A percentile compares a stretch with the other conserved stretches of the same genome.
Evolutionary conservation across 1,140 invertebrate species (phyloP).

Genomic region (Lepidotrigona ventralis): DNA sequence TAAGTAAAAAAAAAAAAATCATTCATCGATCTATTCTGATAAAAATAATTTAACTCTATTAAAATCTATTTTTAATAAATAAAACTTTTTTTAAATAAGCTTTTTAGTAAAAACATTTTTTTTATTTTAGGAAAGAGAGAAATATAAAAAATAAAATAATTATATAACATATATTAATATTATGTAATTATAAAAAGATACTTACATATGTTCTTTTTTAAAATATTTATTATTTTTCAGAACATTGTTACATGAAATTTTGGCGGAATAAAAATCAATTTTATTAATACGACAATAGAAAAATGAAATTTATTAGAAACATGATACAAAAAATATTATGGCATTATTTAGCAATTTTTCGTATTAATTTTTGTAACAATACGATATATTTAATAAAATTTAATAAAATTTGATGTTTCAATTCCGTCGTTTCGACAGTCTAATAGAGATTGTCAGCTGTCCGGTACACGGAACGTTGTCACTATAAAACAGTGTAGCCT

Average conservation of each 20-base stretch:
- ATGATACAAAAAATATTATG: background rate
- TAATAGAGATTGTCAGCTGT: constrained; percentile 68
- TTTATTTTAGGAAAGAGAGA: too few species aligned
- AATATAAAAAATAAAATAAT: too few species aligned
- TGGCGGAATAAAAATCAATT: background rate
- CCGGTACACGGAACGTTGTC: constrained; percentile 69
- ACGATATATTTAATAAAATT: constrained; percentile 36
- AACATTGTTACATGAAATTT: too few species aligned
- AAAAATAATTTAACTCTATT: too few species aligned
- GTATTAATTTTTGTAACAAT: constrained; percentile 52
- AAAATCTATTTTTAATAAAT: too few species aligned
- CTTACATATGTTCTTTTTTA: background rate
- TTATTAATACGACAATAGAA: background rate
- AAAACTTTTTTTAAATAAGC: too few species aligned
- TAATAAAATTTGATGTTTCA: constrained; percentile 45
- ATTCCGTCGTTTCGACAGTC: constrained; percentile 46
- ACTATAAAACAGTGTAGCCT: constrained; percentile 1
- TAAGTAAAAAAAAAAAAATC: too few species aligned
- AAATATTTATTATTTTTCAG: background rate
- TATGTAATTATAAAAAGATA: too few species aligned
- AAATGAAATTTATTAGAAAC: background rate
- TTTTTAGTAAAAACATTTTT: too few species aligned
- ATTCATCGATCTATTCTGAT: too few species aligned
- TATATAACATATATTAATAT: too few species aligned
- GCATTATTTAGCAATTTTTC: too few species aligned